Conservation (phyloP, 1,140 invertebrate species). For the Diabrotica undecimpunctata region DNA sequence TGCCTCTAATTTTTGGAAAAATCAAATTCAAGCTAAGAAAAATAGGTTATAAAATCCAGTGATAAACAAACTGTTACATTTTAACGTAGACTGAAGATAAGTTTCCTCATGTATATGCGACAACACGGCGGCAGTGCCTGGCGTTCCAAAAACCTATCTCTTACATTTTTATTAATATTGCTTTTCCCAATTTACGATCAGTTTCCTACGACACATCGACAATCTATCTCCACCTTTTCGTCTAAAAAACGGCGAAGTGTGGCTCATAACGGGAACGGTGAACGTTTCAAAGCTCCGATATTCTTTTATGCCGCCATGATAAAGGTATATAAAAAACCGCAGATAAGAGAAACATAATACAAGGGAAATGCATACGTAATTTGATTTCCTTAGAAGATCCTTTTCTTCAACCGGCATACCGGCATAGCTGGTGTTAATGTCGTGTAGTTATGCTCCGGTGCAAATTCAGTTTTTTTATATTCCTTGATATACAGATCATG, state of each 20-base stretch:
- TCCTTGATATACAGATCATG: too few relatives aligned
- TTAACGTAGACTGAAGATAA: not conserved
- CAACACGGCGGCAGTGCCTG: not conserved
- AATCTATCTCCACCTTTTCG: conserved; percentile 27
- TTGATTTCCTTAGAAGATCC: conserved; percentile 34
- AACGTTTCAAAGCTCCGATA: conserved; percentile 20
- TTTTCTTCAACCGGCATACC: not conserved
- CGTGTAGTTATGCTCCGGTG: conserved; percentile 4
- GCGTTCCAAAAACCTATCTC: conserved; percentile 13
- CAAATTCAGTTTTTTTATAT: too few relatives aligned
- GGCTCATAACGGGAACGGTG: conserved; percentile 7
- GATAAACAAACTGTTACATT: not conserved
- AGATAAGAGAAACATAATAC: conserved; percentile 37
- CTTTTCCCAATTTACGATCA: conserved; percentile 26
- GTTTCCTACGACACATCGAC: conserved; percentile 17
- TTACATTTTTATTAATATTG: conserved; percentile 28
- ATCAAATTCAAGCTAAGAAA: too few relatives aligned
- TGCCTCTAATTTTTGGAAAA: too few relatives aligned
- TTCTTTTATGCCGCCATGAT: conserved; percentile 31
- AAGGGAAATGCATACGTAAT: conserved; percentile 40
- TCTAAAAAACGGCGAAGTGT: conserved; percentile 15
- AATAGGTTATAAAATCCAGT: too few relatives aligned
- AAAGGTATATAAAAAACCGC: conserved; percentile 36
- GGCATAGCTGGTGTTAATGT: not conserved
- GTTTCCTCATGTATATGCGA: not conserved